Conservation (phyloP, 2,113 vertebrate species). For the Ariopsis seemanni region DNA sequence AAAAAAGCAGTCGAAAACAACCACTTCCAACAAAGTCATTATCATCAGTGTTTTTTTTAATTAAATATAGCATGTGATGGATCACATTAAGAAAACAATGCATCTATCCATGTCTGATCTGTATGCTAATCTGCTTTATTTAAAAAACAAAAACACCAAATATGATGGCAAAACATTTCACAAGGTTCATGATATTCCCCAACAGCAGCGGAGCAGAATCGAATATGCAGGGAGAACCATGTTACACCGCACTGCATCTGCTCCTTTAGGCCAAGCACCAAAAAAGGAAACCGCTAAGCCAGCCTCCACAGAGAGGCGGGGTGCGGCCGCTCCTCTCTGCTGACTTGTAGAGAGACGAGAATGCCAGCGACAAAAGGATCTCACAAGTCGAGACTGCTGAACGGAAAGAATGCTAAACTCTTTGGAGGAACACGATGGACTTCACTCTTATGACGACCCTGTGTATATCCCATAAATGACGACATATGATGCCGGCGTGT, state of each 20-base stretch:
- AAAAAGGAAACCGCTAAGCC: slow-evolving; percentile 41
- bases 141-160: background rate
- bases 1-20: too few relatives aligned
- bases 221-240: background rate
- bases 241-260: background rate
- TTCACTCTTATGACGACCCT: background rate
- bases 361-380: slow-evolving; percentile 66
- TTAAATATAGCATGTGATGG: too few relatives aligned
- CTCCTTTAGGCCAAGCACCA: slow-evolving; percentile 30
- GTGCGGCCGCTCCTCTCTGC: slow-evolving; percentile 31
- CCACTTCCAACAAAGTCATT: too few relatives aligned
- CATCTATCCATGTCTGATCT: too few relatives aligned
- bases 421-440: slow-evolving; percentile 46
- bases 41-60: too few relatives aligned
- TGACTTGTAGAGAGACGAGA: slow-evolving; percentile 58
- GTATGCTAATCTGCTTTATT: background rate
- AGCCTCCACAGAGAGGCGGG: slow-evolving; percentile 1
- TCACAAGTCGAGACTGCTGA: slow-evolving; percentile 63
- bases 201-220: background rate
- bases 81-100: too few relatives aligned
- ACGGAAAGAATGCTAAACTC: slow-evolving; percentile 77
- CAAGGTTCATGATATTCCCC: background rate
- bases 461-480: too few relatives aligned
- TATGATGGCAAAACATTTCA: background rate
- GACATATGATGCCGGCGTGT: too few relatives aligned